These are phyloP conservation scores for Pheosia tremula DNA, from an alignment of 2,888 invertebrate genomes.

Conservation along the genomic window DNA sequence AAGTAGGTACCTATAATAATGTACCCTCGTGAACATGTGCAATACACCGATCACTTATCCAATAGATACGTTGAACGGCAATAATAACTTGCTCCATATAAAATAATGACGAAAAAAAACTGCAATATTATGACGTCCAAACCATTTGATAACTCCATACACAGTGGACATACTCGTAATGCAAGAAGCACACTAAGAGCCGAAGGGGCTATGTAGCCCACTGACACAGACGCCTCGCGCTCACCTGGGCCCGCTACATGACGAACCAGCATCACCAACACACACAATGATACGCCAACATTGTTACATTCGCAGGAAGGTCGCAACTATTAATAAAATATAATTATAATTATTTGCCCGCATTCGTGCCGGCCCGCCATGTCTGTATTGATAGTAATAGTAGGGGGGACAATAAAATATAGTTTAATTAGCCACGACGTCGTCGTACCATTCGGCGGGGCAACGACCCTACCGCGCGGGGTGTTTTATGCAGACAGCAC, in stretches of 20 bases:
- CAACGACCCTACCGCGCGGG: conserved; percentile 41
- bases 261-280: conserved; percentile 21
- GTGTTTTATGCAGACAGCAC: conserved; percentile 30
- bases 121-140: conserved; percentile 17
- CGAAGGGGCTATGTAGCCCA: neutral
- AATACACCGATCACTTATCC: no score
- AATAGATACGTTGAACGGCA: neutral
- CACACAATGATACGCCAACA: conserved; percentile 40
- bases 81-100: conserved; percentile 5
- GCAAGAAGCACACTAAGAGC: conserved; percentile 15
- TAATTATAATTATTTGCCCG: conserved; percentile 82
- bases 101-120: conserved; percentile 11
- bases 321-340: conserved; percentile 51
- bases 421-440: conserved; percentile 73
- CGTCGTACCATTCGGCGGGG: conserved; percentile 49
- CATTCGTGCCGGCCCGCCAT: conserved; percentile 72
- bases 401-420: conserved; percentile 82
- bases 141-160: conserved; percentile 21
- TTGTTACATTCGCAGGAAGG: conserved; percentile 54
- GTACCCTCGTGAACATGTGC: no score
- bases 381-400: conserved; percentile 70
- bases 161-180: conserved; percentile 9
- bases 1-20: no score
- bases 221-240: neutral
- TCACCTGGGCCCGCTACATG: conserved; percentile 5